Percentiles rank a stretch among this genome's conserved stretches.
phyloP scores from a whole-genome alignment of 2,113 vertebrate species.

The Ophiodon elongatus region DNA sequence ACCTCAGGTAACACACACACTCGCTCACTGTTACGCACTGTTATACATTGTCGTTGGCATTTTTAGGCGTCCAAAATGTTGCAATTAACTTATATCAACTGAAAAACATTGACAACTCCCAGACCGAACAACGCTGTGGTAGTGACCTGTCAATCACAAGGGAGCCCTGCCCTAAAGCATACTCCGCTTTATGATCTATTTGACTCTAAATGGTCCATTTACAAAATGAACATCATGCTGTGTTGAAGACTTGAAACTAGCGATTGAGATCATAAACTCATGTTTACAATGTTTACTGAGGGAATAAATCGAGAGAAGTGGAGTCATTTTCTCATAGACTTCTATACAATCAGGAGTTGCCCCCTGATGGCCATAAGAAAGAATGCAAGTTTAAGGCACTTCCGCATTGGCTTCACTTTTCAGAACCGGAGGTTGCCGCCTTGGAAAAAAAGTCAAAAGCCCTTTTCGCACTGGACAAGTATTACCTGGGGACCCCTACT shows the following conservation, averaged over 20 bases:
- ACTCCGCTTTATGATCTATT: neutral
- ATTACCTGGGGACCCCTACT: neutral
- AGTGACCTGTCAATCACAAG: neutral
- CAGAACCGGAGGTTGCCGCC: too few species aligned
- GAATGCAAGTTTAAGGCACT: too few species aligned
- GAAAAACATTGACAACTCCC: neutral
- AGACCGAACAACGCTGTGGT: neutral
- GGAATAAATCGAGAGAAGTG: neutral
- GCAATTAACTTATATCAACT: too few species aligned
- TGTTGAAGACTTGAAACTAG: neutral
- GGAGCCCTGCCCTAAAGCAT: too few species aligned
- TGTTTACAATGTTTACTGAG: neutral
- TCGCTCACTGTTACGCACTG: neutral
- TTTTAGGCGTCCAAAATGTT: neutral
- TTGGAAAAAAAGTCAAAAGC: neutral
- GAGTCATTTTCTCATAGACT: too few species aligned
- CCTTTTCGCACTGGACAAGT: neutral
- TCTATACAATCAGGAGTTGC: neutral
- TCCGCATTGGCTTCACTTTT: neutral
- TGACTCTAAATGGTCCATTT: neutral
- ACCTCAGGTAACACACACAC: conserved; percentile 88
- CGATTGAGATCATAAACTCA: neutral
- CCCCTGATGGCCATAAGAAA: neutral
- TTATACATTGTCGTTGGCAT: neutral
- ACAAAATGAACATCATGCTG: neutral